Conservation (phyloP, 1,140 invertebrate genomes). For the Melipona quadrifasciata region DNA sequence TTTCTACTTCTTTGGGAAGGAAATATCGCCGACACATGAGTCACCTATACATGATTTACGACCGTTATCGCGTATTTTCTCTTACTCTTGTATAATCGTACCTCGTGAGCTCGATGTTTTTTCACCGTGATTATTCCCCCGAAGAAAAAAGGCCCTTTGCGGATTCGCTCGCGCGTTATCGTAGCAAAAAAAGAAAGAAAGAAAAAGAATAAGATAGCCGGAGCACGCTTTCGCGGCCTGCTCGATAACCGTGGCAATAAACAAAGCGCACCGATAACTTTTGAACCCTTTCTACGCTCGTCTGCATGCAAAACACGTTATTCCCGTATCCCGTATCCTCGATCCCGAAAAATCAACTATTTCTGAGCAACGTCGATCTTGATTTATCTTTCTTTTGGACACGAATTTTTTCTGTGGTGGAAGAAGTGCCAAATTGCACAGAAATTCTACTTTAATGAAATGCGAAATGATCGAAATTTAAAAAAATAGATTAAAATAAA, state of each 20-base stretch:
- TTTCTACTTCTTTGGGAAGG: not conserved
- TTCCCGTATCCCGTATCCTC: not conserved
- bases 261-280: slow-evolving; percentile 65
- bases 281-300: slow-evolving; percentile 47
- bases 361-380: not conserved
- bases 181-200: not conserved
- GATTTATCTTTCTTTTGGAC: not conserved
- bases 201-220: slow-evolving; percentile 32
- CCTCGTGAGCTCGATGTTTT: not conserved
- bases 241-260: slow-evolving; percentile 56
- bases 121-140: not conserved
- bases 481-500: too few relatives aligned
- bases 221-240: slow-evolving; percentile 30
- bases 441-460: too few relatives aligned
- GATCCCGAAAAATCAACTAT: not conserved
- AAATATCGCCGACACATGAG: not conserved
- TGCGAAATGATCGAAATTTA: too few relatives aligned
- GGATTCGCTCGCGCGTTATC: slow-evolving; percentile 43
- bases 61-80: slow-evolving; percentile 27
- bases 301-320: slow-evolving; percentile 34
- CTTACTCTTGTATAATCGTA: not conserved
- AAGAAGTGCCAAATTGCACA: too few relatives aligned
- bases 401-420: too few relatives aligned
- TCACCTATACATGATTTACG: slow-evolving; percentile 21
- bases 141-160: not conserved